A percentile compares a stretch with the other conserved stretches of the same genome.
Conservation (phyloP, 2,797 vertebrate genomes). For the Cossypha dichroa region DNA sequence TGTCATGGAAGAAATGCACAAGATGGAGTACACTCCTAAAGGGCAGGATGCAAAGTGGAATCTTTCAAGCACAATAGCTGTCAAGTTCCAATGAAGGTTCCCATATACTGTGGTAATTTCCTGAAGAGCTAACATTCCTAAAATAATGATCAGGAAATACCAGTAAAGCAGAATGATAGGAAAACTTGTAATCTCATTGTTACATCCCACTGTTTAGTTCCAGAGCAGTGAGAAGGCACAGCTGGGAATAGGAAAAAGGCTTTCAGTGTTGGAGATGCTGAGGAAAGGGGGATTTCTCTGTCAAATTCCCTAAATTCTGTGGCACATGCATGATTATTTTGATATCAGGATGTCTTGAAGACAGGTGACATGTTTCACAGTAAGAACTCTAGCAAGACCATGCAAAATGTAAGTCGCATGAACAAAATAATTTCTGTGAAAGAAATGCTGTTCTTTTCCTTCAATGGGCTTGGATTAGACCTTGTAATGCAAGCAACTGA, state of each 20-base stretch:
- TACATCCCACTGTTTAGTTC: background rate
- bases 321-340: background rate
- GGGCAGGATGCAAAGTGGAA: background rate
- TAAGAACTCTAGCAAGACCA: background rate
- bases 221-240: background rate
- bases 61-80: background rate
- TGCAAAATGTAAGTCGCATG: background rate
- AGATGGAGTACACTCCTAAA: background rate
- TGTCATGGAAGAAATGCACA: rapidly evolving
- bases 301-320: background rate
- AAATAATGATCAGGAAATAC: background rate
- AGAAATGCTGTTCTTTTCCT: background rate
- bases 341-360: background rate
- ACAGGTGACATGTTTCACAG: background rate
- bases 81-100: background rate
- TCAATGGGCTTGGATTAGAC: background rate
- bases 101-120: background rate
- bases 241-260: background rate
- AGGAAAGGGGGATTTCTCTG: background rate
- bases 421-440: background rate
- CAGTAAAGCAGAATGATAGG: background rate
- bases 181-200: background rate
- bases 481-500: background rate
- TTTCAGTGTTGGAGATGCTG: background rate
- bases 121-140: background rate